A percentile compares a stretch with the other conserved stretches of the same genome.
Conservation (phyloP, 2,113 vertebrate species). For the Brachirus orientalis region DNA sequence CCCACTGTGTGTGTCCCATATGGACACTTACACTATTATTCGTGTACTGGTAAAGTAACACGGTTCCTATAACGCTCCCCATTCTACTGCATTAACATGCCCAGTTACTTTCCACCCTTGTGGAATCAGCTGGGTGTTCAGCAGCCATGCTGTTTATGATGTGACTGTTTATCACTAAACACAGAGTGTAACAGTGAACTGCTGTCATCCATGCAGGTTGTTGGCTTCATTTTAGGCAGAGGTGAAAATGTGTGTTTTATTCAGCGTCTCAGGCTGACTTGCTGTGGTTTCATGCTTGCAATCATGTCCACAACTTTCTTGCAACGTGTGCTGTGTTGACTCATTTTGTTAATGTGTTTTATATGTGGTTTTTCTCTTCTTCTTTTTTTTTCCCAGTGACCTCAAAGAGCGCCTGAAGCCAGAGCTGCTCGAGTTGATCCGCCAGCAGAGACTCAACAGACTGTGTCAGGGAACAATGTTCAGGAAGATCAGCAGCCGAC, state of each 20-base stretch:
- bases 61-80: not conserved
- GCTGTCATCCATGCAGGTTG: not conserved
- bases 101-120: constrained; percentile 16
- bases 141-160: no score
- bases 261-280: not conserved
- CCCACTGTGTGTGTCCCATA: no score
- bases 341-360: not conserved
- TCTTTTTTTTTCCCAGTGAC: constrained; percentile 79
- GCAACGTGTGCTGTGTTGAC: no score
- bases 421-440: constrained; percentile 91
- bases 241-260: no score
- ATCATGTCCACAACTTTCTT: no score
- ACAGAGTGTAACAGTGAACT: not conserved
- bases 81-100: constrained; percentile 1
- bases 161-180: constrained; percentile 39
- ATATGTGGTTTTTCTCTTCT: not conserved
- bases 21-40: no score
- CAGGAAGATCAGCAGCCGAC: constrained; percentile 94
- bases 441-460: constrained; percentile 92
- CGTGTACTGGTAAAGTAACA: not conserved
- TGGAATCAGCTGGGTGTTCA: constrained; percentile 26
- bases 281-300: not conserved
- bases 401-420: constrained; percentile 93
- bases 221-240: not conserved
- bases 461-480: constrained; percentile 95